These are phyloP conservation scores for Pterocles orientalis DNA, from an alignment of 2,113 vertebrate species.

Conservation along the genomic window DNA sequence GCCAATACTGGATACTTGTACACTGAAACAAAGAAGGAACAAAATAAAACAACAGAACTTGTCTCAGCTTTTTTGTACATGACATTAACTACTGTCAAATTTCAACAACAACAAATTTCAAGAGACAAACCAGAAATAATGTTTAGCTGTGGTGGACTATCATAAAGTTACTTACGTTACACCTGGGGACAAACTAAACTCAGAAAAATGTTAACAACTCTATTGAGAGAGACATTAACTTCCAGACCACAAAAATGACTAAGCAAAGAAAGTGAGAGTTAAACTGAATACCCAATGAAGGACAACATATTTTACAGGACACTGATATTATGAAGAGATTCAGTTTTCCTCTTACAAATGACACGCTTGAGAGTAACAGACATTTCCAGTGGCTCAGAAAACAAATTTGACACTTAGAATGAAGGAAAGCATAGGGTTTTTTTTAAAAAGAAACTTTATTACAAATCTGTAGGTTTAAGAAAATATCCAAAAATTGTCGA, in stretches of 20 bases:
- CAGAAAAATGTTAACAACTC: not conserved
- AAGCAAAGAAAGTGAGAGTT: not conserved
- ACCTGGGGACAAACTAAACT: not conserved
- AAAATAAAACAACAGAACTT: not conserved
- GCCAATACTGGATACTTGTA: not conserved
- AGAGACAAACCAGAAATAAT: not conserved
- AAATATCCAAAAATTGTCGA: constrained; percentile 54
- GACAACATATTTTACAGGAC: not conserved
- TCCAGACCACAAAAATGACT: not conserved
- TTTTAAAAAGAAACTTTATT: constrained; percentile 55
- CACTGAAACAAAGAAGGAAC: not conserved
- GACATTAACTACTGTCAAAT: not conserved
- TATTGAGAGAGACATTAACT: not conserved
- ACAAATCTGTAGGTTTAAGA: constrained; percentile 55
- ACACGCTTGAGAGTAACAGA: not conserved
- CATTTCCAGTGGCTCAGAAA: not conserved
- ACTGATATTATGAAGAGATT: not conserved
- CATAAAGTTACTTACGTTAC: not conserved
- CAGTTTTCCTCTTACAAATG: not conserved
- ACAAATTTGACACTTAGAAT: not conserved
- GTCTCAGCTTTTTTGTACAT: not conserved
- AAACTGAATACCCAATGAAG: not conserved
- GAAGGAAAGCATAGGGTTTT: not conserved
- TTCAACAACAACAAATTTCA: not conserved
- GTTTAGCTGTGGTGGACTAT: not conserved